Percentiles rank a stretch among this genome's conserved stretches.
phyloP scores from a whole-genome alignment of 2,888 invertebrate genomes.

The Sphaerophoria rueppellii region DNA sequence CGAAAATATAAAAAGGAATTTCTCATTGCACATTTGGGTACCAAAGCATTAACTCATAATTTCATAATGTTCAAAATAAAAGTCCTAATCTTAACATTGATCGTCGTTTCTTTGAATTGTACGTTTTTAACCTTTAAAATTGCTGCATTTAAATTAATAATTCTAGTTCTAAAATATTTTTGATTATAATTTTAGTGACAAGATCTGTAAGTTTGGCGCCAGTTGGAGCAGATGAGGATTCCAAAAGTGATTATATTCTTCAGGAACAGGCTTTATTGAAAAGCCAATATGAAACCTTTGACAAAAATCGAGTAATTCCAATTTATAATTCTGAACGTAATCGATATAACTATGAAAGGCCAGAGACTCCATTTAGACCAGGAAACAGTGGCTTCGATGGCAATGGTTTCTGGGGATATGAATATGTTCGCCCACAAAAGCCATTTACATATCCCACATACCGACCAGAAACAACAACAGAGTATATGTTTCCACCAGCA shows the following conservation, averaged over 20 bases:
- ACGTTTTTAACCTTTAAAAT: background rate
- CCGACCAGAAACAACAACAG: constrained; percentile 31
- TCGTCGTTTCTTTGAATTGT: constrained; percentile 11
- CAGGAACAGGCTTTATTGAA: constrained; percentile 45
- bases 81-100: background rate
- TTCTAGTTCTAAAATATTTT: background rate
- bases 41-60: background rate
- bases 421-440: constrained; percentile 32
- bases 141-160: background rate
- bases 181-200: constrained; percentile 14
- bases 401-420: constrained; percentile 25
- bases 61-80: constrained; percentile 8
- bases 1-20: constrained; percentile 36
- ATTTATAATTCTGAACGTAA: constrained; percentile 14
- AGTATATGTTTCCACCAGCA: constrained; percentile 39
- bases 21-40: constrained; percentile 1
- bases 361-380: constrained; percentile 9
- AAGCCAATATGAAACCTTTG: constrained; percentile 46
- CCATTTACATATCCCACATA: constrained; percentile 37
- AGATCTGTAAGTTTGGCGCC: background rate
- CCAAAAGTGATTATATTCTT: constrained; percentile 9
- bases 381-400: background rate
- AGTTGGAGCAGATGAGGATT: background rate
- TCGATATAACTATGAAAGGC: constrained; percentile 30
- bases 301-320: background rate